These are phyloP conservation scores for Percopsis omiscomaycus DNA, from an alignment of 2,797 vertebrate species.

Conservation along the genomic window DNA sequence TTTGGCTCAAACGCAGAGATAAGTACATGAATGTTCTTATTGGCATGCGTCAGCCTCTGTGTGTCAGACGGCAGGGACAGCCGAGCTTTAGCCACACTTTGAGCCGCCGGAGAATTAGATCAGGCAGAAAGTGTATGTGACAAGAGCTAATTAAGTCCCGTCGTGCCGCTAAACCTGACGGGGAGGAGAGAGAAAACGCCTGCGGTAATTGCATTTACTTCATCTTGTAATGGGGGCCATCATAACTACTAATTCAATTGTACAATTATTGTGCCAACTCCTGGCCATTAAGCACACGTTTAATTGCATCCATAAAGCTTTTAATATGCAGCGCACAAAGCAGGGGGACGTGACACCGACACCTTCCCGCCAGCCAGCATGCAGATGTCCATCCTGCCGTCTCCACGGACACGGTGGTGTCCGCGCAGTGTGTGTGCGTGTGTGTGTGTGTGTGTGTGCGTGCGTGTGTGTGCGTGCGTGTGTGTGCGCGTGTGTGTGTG, in stretches of 20 bases:
- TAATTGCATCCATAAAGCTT: constrained; percentile 98
- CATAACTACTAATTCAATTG: constrained; percentile 98
- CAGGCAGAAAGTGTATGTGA: constrained; percentile 85
- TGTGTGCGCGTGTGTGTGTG: constrained; percentile 66
- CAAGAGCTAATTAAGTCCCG: constrained; percentile 93
- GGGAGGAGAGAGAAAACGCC: constrained; percentile 77
- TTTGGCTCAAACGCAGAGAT: constrained; percentile 23
- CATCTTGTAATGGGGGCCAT: constrained; percentile 91
- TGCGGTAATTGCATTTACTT: constrained; percentile 95
- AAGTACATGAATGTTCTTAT: constrained; percentile 40
- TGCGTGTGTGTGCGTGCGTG: constrained; percentile 52
- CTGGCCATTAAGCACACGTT: constrained; percentile 93
- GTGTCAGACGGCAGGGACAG: constrained; percentile 33
- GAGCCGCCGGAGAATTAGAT: constrained; percentile 67
- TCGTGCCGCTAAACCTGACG: constrained; percentile 82
- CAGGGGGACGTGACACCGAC: constrained; percentile 73
- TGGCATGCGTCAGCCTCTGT: constrained; percentile 67
- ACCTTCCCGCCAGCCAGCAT: constrained; percentile 69
- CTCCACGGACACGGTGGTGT: constrained; percentile 77
- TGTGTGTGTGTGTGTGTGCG: constrained; percentile 69
- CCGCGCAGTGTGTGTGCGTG: not conserved
- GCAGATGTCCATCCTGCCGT: constrained; percentile 85
- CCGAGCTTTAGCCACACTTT: constrained; percentile 54
- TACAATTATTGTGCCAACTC: constrained; percentile 92
- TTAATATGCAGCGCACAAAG: constrained; percentile 96